Base-by-base conservation (phyloP, 2,797 vertebrate genomes). In the Erithacus rubecula region DNA sequence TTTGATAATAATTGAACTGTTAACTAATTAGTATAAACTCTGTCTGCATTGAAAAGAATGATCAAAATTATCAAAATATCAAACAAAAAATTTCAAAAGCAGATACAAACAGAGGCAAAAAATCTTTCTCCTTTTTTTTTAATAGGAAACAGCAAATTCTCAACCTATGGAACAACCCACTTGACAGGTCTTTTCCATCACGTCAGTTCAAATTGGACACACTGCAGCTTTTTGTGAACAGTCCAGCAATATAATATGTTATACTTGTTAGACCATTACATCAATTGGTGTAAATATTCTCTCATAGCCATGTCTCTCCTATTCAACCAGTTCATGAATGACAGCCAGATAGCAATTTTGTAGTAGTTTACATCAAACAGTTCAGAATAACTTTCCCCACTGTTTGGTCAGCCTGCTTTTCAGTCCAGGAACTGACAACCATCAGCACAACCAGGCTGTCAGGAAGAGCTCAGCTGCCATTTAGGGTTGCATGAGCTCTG, bases 21-120 rank as follows among this genome's bases (percentile, higher is more conserved):
- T 93, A 91, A 95, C 79, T 96, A 91, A 92, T 96, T 87, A 92
- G 62, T 92, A 95, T 83, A 95, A 96, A 91, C 63, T 76, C 87
- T 93, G 71, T 83, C 90, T 82, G 51, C 9, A 24, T 36, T 18
- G 46, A 78, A 94, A 90, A 76, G 64, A 91, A 75, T 71, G 3
- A 88, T 69, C 68, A 94, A 85, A 94, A 91, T 92, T 10, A 83
- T 81, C 69, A 75, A 83, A 93, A 94, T 85, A 52, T 95, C 76
- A 86, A 88, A 86, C 18, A 87, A 83, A 90, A 71, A 64, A 47
- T 75, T 78, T 47, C 51, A 62, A 81, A 72, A 75, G 34, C 17
- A 91, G 85, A 88, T 47, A 68, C 6, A 78, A 95, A 44, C 58
- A 79, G 59, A 87, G 32, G 9, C 7, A 84, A 85, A 85, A 85